Evolutionary conservation across 2,888 invertebrate species (phyloP).

Genomic region (Pristionchus mayeri): DNA sequence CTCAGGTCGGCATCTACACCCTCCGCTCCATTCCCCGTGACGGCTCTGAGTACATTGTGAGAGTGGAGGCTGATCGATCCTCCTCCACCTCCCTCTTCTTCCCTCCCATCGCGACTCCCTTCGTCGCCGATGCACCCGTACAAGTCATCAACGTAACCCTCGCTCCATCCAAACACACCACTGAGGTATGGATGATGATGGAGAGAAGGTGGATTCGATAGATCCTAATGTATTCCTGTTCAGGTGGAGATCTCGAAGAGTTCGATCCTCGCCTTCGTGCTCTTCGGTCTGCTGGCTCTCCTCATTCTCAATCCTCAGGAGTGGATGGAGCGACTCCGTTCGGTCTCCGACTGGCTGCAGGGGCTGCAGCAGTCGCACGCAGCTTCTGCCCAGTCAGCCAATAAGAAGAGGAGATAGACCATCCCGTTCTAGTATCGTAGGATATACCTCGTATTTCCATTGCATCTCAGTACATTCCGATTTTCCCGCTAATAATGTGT

Average conservation of each 20-base stretch:
- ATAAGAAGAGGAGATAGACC: slow-evolving; percentile 25
- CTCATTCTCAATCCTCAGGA: slow-evolving; percentile 58
- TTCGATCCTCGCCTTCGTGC: slow-evolving; percentile 59
- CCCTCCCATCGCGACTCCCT: not conserved
- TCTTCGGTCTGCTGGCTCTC: slow-evolving; percentile 59
- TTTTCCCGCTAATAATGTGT: slow-evolving; percentile 5
- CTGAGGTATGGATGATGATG: not conserved
- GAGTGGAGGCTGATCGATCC: slow-evolving; percentile 40
- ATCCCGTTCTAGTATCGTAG: not conserved
- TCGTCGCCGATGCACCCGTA: slow-evolving; percentile 33
- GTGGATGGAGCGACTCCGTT: slow-evolving; percentile 29
- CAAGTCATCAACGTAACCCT: slow-evolving; percentile 1
- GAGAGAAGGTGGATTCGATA: slow-evolving; percentile 55
- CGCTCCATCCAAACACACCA: slow-evolving; percentile 3
- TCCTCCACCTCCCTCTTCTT: not conserved
- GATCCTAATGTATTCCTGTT: not conserved
- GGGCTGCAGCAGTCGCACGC: not conserved
- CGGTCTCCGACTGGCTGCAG: not conserved
- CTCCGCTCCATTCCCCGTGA: slow-evolving; percentile 43
- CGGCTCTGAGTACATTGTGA: slow-evolving; percentile 30
- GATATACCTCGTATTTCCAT: not conserved
- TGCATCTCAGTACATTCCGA: slow-evolving; percentile 17
- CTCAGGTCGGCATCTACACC: slow-evolving; percentile 18
- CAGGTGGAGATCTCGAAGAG: slow-evolving; percentile 60
- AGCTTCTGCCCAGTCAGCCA: not conserved